Base-by-base conservation (phyloP, 2,113 vertebrate genomes). In the Fulica atra region DNA sequence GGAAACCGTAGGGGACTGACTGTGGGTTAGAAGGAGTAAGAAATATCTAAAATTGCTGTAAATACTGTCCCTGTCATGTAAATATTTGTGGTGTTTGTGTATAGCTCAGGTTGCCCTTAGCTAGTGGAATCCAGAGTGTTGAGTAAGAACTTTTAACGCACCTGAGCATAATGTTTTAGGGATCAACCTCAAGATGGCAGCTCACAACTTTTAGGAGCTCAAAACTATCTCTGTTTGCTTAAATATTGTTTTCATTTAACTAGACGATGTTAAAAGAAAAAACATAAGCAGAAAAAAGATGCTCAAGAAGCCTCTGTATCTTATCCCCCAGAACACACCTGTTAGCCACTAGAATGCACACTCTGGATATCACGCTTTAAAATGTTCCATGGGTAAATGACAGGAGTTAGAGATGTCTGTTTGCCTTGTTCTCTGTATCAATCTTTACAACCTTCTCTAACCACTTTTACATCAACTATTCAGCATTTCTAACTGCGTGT, bases 1-100 rank as follows among this genome's bases (percentile, higher is more conserved):
- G 98, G 97, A 57, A 98, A 98, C 13, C 97, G 98, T 24, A 98
- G 99, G 97, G 98, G 98, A 42, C 88, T 99, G 0, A 79, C 95
- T 73, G 81, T 97, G 79, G 87, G 23, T 86, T 84, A 95, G 85
- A n/a, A 90, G 0, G 4, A 82, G 51, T 31, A 72, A 66, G 28
- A 77, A 69, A n/a, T 73, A 35, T 6, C 20, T 29, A 68, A 81
- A 23, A 85, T 48, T 9, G 5, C 29, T 96, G 60, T 97, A 96
- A 94, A 97, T 94, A 96, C 5, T 48, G 33, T 68, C 94, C 13
- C 16, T 89, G 63, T 74, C n/a, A 8, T 97, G 95, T 98, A 96
- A 97, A 97, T 96, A 95, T 64, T 87, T 96, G 60, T 94, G 53
- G 53, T 94, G 46, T 88, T 19, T 86, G 10, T 91, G 40, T 79